A percentile compares a stretch with the other conserved stretches of the same genome.
These are phyloP conservation scores for Calonectris borealis DNA, from an alignment of 2,113 vertebrate genomes.

Conservation along the genomic window DNA sequence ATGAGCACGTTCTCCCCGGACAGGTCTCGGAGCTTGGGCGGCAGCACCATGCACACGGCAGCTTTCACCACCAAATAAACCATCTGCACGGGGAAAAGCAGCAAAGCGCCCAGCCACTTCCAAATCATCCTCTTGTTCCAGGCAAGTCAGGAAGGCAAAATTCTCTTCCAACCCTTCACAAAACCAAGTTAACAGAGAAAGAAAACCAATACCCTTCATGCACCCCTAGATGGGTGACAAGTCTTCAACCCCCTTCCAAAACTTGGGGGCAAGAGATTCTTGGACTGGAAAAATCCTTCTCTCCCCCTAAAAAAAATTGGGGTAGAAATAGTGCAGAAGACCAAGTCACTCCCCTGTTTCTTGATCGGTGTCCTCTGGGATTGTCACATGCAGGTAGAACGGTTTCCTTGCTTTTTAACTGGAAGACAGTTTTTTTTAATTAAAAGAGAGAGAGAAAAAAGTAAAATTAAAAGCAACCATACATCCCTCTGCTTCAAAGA, in stretches of 20 bases:
- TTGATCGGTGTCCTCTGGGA: constrained; percentile 36
- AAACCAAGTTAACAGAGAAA: background rate
- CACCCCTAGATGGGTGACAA: constrained; percentile 27
- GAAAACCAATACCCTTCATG: constrained; percentile 24
- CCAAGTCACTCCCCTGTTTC: constrained; percentile 11
- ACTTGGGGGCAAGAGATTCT: background rate
- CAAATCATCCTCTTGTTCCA: constrained; percentile 81
- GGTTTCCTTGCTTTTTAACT: background rate
- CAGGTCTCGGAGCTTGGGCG: constrained; percentile 83
- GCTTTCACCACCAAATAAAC: constrained; percentile 79
- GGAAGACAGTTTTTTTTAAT: background rate
- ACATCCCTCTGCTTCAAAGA: constrained; percentile 42
- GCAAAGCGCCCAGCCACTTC: constrained; percentile 80
- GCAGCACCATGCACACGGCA: constrained; percentile 75
- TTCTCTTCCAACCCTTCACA: constrained; percentile 1
- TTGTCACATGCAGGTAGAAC: constrained; percentile 48
- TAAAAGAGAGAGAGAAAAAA: background rate
- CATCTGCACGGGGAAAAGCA: constrained; percentile 87
- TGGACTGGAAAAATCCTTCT: background rate
- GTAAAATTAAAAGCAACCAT: constrained; percentile 51
- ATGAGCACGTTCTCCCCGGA: constrained; percentile 87
- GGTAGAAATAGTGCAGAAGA: background rate
- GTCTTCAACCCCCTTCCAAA: constrained; percentile 55
- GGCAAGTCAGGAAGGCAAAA: constrained; percentile 18
- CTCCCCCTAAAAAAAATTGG: background rate